phyloP scores from a whole-genome alignment of 64 coral and sea anemone genomes.

The Stichodactyla helianthus region DNA sequence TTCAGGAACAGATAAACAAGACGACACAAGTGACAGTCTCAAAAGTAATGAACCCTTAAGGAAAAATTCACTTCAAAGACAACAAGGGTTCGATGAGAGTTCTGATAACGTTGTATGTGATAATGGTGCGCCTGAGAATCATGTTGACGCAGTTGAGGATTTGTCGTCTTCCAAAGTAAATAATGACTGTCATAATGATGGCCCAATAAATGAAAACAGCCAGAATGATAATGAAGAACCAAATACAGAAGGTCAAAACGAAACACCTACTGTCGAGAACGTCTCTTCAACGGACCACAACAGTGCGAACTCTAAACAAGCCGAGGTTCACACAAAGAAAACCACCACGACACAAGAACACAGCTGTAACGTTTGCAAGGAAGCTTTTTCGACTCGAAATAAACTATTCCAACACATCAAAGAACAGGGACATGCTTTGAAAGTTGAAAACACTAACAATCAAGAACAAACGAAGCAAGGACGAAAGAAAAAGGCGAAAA shows the following conservation, averaged over 20 bases:
- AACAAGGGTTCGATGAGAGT: not conserved
- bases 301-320: not conserved
- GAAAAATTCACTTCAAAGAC: not conserved
- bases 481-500: constrained; percentile 68
- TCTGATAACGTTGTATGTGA: not conserved
- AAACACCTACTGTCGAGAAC: not conserved
- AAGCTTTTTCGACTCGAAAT: constrained; percentile 66
- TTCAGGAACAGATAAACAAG: constrained; percentile 5
- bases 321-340: not conserved
- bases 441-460: constrained; percentile 16
- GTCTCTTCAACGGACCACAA: not conserved
- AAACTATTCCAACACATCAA: constrained; percentile 97
- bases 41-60: not conserved
- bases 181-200: not conserved
- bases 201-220: not conserved
- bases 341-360: not conserved
- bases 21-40: not conserved
- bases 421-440: constrained; percentile 74
- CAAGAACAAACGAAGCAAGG: constrained; percentile 4
- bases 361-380: constrained; percentile 80
- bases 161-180: not conserved
- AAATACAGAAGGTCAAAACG: constrained; percentile 16
- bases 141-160: not conserved
- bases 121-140: not conserved
- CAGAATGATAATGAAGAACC: not conserved